A percentile compares a stretch with the other conserved stretches of the same genome.
Evolutionary conservation across 1,140 invertebrate species (phyloP).

Genomic region (Halictus rubicundus): DNA sequence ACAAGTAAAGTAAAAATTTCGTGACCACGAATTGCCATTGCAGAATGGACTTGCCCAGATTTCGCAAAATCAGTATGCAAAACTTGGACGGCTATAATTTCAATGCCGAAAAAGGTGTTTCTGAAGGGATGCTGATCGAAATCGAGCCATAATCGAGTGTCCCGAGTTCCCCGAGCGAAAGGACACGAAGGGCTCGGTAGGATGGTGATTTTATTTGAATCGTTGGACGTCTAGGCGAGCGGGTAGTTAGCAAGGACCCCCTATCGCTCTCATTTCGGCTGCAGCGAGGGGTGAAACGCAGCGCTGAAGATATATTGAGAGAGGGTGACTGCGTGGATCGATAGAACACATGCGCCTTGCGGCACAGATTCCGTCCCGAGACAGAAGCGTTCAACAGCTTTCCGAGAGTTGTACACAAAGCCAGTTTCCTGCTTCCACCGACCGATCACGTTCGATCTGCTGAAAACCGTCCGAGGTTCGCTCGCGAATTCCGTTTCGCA

Average conservation of each 20-base stretch:
- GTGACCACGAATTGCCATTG: too few species aligned
- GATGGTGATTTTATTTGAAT: neutral
- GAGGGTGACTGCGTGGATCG: constrained; percentile 64
- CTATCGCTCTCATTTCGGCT: constrained; percentile 34
- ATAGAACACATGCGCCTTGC: constrained; percentile 73
- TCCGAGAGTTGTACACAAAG: constrained; percentile 35
- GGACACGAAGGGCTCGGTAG: neutral
- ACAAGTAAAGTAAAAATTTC: too few species aligned
- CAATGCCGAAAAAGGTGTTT: too few species aligned
- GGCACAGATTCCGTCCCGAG: constrained; percentile 39
- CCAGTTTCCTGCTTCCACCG: neutral
- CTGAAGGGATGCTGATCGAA: too few species aligned
- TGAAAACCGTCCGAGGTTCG: neutral
- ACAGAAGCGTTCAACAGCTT: constrained; percentile 46
- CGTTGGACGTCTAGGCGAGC: neutral
- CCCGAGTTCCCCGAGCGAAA: too few species aligned
- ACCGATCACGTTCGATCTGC: too few species aligned
- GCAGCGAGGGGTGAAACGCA: constrained; percentile 42
- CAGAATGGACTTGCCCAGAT: too few species aligned
- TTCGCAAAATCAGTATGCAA: too few species aligned
- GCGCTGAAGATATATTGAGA: constrained; percentile 51
- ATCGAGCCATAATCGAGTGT: too few species aligned
- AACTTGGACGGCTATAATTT: too few species aligned
- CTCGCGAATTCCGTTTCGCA: too few species aligned
- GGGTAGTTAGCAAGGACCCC: neutral